Evolutionary conservation across 2,113 vertebrate genomes (phyloP).

Genomic region (Piprites chloris): DNA sequence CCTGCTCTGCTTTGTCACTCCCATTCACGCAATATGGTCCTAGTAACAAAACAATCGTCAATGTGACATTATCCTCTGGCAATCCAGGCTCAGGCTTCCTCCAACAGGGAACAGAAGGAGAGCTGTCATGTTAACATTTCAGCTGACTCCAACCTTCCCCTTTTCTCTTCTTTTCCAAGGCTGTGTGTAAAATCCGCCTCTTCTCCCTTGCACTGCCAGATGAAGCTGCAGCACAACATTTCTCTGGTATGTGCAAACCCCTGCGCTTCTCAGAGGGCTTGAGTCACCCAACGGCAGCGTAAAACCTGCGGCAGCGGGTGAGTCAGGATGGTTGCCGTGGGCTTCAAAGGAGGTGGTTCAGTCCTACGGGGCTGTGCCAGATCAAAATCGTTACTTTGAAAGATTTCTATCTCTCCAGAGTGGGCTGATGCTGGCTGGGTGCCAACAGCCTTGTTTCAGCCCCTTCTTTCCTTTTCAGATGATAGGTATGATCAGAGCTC

Average conservation of each 20-base stretch:
- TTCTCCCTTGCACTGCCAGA: background rate
- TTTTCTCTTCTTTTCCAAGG: background rate
- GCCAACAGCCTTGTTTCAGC: background rate
- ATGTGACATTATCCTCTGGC: background rate
- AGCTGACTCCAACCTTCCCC: conserved; percentile 39
- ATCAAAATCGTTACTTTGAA: background rate
- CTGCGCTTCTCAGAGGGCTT: background rate
- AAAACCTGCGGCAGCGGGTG: background rate
- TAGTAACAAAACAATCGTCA: background rate
- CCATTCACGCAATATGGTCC: background rate
- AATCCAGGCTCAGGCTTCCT: background rate
- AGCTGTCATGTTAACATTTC: conserved; percentile 35
- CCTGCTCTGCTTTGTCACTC: background rate
- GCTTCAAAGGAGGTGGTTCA: background rate
- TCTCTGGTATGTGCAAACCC: background rate
- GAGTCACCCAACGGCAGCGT: background rate
- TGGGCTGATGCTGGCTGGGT: background rate
- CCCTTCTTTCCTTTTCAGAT: background rate
- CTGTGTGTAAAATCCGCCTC: background rate
- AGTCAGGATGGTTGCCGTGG: background rate
- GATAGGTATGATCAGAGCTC: rapidly evolving
- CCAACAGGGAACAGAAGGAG: conserved; percentile 25
- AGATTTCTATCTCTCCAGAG: background rate
- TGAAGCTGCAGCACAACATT: background rate
- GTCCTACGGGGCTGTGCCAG: background rate